Base-by-base conservation (phyloP, 1,140 invertebrate genomes). In the Diplogasteroides magnus region DNA sequence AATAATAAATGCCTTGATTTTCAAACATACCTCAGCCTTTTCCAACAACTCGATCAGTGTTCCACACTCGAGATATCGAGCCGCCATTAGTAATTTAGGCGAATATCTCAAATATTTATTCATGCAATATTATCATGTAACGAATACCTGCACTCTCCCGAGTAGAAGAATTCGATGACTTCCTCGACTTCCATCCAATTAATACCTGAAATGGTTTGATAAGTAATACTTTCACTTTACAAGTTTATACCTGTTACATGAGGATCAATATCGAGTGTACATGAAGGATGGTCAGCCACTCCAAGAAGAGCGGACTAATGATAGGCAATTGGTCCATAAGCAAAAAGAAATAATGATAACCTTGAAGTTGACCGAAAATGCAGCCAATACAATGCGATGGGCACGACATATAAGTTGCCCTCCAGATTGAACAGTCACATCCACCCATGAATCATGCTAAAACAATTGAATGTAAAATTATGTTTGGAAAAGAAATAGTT, bases 321-420 rank as follows among this genome's bases (percentile, higher is more conserved):
- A 48, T 48, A 11, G 6, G 37, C 37, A 48, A 11, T 48, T 19
- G 37, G 6, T 48, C 37, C 6, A 48, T 19, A 48, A 48, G 37
- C 37, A 48, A 48, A 48, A 48, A 48, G 19, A 19, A 6, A 19
- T 19, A 48, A 48, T 11, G 19, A 11, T 48, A 48, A 48, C 29
- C 32, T 73, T 69, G 26, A 73, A 68, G 15, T 66, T 28, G 23
- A 59, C n/a, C 31, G 71, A 74, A 60, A 74, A 73, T 28, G 71
- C 71, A 14, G 71, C 31, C 2, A 73, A 48, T 11, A 73, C 58
- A 1, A 73, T 25, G 31, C 71, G 59, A 48, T 73, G 72, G 27
- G 60, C 69, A 25, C 26, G 55, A 11, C 37, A 23, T 29, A 70
- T 31, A 13, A 26, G 32, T 19, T 58, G 68, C 25, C 31, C 68